Base-by-base conservation (phyloP, 2,113 vertebrate genomes). In the Tympanuchus pallidicinctus region DNA sequence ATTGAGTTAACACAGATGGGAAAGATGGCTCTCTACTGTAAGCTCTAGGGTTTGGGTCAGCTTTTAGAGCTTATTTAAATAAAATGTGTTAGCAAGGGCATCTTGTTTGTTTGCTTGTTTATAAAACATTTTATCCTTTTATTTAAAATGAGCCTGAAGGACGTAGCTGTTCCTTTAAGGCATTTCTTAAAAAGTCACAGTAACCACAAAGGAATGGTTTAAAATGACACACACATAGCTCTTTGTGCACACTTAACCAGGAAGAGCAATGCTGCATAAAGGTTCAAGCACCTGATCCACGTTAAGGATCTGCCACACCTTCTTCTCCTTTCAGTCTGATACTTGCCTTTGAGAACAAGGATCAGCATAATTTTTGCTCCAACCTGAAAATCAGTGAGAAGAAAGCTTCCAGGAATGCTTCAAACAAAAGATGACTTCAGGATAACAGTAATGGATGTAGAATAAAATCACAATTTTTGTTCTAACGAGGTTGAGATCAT, bases 391-490 rank as follows among this genome's bases (percentile, higher is more conserved):
- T 22, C 5, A 12, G 56, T 14, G 77, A 74, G 45, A 56, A 64
- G 34, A 91, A 69, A 73, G 21, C 20, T 80, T 82, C 38, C 47
- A 61, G 22, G 20, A 89, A 67, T 48, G 59, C 21, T 14, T 83
- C 28, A 86, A 86, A 85, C 28, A 82, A 86, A 76, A 45, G 40
- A 92, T 50, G 3, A 75, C 38, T 92, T 78, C 61, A 79, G 40
- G 65, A 8, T 61, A 82, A 82, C 61, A 81, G 61, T 8, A 94
- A 38, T 52, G 93, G 65, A 27, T 88, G 6, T 70, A 88, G 47
- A 95, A 93, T 50, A 80, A 89, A 96, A 74, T 27, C 38, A 79
- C 59, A 88, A 3, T 11, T 87, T 93, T 67, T 74, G 65, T 84
- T 90, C 86, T 84, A 95, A 56, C 92, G 91, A 86, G 50, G 76